Evolutionary conservation across 2,113 vertebrate genomes (phyloP).

Genomic region (Xenopus tropicalis): UCB_Xtro_10.0 CM004444.2:115090501-115091000

Average conservation of each 20-base stretch:
- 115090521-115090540: constrained; percentile 7
- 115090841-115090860: too few relatives aligned
- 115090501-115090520: constrained; percentile 1
- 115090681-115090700: background rate
- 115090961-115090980: too few relatives aligned
- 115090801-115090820: background rate
- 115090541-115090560: background rate
- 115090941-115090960: too few relatives aligned
- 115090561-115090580: background rate
- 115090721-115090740: background rate
- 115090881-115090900: too few relatives aligned
- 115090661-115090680: constrained; percentile 3
- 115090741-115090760: background rate
- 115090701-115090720: background rate
- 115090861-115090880: too few relatives aligned
- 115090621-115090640: background rate
- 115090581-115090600: constrained; percentile 6
- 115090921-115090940: too few relatives aligned
- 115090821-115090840: too few relatives aligned
- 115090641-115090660: background rate
- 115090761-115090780: background rate
- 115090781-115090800: background rate
- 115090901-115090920: too few relatives aligned
- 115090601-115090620: background rate
- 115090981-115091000: too few relatives aligned